Evolutionary conservation across 1,140 invertebrate species (phyloP), one percentile per base, ranked within the genome.

Genomic region (Mya arenaria): DNA sequence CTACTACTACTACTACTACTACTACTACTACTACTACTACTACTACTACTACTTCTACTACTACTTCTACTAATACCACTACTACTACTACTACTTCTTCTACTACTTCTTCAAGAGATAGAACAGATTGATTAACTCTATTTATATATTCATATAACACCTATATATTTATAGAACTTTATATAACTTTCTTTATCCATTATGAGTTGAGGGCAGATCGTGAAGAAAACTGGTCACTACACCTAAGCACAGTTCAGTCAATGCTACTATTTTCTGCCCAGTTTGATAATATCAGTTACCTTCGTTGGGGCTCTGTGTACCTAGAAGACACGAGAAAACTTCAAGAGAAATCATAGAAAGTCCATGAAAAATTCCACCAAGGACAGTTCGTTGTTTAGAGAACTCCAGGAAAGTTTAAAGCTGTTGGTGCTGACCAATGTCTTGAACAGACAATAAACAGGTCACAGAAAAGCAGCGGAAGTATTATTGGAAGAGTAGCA

Each of bases 271-370:
- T 39, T 28, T 75, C 62, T 75, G 72, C 37, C 25, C 28, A 30
- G 4, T 66, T 78, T 66, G 62, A 66, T 15, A 5, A 23, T 37
- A 32, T 56, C 39, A 65, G 66, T 44, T 66, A 65, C n/a, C n/a
- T 66, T 0, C 13, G 62, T n/a, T 78, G 74, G 74, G 37, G 60
- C 34, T 55, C 41, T 2, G 28, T 65, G 0, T 78, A 78, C 19
- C 4, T 66, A 23, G 62, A 78, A 66, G 74, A 78, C 25, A 78
- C 66, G 74, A 52, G 41, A n/a, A 4, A 34, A 4, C 73, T 77
- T 36, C 73, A 32, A 41, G 36, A 13, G 13, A 62, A 34, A 37
- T 52, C n/a, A 6, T 55, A 52, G 17, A 30, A 75, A 2, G 23
- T 62, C 8, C 60, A 41, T 23, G 10, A 41, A 15, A 5, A 5